A percentile compares a stretch with the other conserved stretches of the same genome.
Evolutionary conservation across 1,140 invertebrate genomes (phyloP).

Genomic region (Laodelphax striatellus): DNA sequence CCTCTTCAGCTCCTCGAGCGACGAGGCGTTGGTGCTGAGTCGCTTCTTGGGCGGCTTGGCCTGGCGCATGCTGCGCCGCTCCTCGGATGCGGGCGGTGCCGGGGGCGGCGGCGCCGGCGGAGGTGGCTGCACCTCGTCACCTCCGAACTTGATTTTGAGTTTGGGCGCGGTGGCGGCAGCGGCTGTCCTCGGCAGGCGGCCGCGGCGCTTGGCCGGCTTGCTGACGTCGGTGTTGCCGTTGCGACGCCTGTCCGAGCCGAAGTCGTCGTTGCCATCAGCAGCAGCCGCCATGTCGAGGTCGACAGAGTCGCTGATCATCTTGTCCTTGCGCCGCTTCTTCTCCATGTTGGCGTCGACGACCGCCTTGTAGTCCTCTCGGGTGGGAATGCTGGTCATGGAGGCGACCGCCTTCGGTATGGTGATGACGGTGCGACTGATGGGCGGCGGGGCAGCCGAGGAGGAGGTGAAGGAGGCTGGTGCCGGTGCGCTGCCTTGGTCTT

Average conservation of each 20-base stretch:
- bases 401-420: conserved; percentile 78
- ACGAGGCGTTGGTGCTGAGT: conserved; percentile 45
- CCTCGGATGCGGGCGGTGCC: conserved; percentile 26
- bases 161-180: conserved; percentile 44
- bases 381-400: conserved; percentile 72
- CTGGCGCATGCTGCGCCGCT: conserved; percentile 39
- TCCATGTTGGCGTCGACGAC: conserved; percentile 49
- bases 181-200: conserved; percentile 16
- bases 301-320: conserved; percentile 32
- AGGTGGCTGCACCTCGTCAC: conserved; percentile 16
- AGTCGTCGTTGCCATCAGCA: conserved; percentile 31
- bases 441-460: conserved; percentile 42
- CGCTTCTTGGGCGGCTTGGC: conserved; percentile 71
- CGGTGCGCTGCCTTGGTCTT: conserved; percentile 42
- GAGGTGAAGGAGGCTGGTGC: conserved; percentile 26
- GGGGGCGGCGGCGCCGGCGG: conserved; percentile 5
- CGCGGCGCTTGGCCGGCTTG: conserved; percentile 19
- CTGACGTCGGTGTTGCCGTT: conserved; percentile 17
- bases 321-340: conserved; percentile 56
- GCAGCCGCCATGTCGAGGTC: conserved; percentile 36
- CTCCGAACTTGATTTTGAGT: conserved; percentile 70
- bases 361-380: conserved; percentile 65
- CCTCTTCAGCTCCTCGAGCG: conserved; percentile 61
- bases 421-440: conserved; percentile 55
- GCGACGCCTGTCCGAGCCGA: conserved; percentile 15